Evolutionary conservation across 2,888 invertebrate species (phyloP), one percentile per base, ranked within the genome.

Genomic region (Silvanus unidentatus): DNA sequence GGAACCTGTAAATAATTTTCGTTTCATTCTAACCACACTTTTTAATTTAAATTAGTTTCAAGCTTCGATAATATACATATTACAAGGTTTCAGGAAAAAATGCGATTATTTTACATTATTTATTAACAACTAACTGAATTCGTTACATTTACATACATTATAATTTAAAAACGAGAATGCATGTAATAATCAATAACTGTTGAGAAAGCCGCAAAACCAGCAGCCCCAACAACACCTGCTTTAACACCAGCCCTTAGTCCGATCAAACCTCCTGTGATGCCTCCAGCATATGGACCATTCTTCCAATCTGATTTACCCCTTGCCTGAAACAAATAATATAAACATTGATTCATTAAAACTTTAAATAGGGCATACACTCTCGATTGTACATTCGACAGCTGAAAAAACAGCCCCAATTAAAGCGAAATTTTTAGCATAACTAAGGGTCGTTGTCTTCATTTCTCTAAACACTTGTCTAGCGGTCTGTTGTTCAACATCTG

Each of bases 401-500:
- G 98, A 88, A 75, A 98, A 99, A 52, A 98, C 81, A 5, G 88
- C 84, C 44, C 99, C 99, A 55, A 99, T 82, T 35, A 97, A 77
- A 1, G 97, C 98, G 77, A 99, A 99, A 72, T 98, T 99, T 72
- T 98, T 99, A 0, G 92, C 98, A 70, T 98, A 96, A 44, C 93
- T 84, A 45, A 91, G 73, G 53, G 95, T 94, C 1, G 96, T 86
- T 0, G 79, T 76, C 68, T 88, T 90, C 94, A 98, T 95, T 72
- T 98, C 97, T 44, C 81, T 75, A 43, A 96, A 79, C 29, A 96
- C 89, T 73, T 94, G 86, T 59, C 85, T 76, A 0, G 90, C 92
- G 0, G 91, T 87, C 66, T 89, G 89, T 59, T 84, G 86, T 59
- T 86, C 84, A 50, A 79, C 78, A 14, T 56, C 53, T 2, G 78